These are phyloP conservation scores for Morus bassanus DNA, from an alignment of 2,797 vertebrate genomes.

Conservation along the genomic window DNA sequence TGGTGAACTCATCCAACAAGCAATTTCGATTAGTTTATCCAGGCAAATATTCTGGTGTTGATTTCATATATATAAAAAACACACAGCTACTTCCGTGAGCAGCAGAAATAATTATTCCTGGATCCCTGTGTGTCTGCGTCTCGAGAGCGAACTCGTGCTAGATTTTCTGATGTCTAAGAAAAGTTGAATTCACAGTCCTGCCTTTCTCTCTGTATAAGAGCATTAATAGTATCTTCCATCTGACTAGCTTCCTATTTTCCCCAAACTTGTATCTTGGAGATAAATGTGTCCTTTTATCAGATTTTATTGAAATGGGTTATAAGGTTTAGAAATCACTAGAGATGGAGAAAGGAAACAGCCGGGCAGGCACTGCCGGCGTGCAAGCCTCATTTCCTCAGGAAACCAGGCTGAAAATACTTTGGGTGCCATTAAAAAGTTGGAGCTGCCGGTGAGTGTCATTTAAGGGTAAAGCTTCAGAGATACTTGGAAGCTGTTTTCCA, in stretches of 20 bases:
- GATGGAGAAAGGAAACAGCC: not conserved
- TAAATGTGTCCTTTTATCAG: slow-evolving; percentile 29
- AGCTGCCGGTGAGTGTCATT: not conserved
- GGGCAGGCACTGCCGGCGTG: not conserved
- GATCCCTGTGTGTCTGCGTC: not conserved
- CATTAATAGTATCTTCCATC: slow-evolving; percentile 33
- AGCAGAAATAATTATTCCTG: slow-evolving; percentile 38
- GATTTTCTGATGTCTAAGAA: not conserved
- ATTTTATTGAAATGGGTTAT: slow-evolving; percentile 35
- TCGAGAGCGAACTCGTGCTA: not conserved
- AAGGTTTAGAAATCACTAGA: slow-evolving; percentile 36
- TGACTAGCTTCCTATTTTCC: slow-evolving; percentile 1
- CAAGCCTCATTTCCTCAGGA: slow-evolving; percentile 51
- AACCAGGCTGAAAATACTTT: slow-evolving; percentile 19
- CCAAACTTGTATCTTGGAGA: slow-evolving; percentile 16
- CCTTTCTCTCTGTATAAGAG: not conserved
- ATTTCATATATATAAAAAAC: slow-evolving; percentile 34
- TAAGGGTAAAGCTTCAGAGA: not conserved
- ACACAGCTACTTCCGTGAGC: slow-evolving; percentile 5
- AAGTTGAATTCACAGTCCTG: not conserved
- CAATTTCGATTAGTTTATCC: slow-evolving; percentile 69
- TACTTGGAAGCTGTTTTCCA: not conserved
- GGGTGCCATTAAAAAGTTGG: slow-evolving; percentile 40
- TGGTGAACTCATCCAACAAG: slow-evolving; percentile 64
- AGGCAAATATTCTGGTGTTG: slow-evolving; percentile 64